phyloP scores from a whole-genome alignment of 2,797 vertebrate genomes.

The Oceanodroma leucorhoa region DNA sequence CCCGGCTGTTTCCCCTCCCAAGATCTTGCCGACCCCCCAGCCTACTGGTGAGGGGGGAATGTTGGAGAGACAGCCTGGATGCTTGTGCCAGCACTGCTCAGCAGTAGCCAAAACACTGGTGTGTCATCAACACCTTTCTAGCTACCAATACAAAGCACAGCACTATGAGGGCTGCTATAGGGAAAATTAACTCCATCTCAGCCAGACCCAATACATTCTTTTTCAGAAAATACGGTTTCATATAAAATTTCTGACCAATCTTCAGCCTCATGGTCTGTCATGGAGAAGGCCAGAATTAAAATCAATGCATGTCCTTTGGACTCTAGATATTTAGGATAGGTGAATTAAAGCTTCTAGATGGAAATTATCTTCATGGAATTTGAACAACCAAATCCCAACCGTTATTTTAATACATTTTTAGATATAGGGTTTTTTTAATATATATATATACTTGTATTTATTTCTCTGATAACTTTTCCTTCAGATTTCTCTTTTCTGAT shows the following conservation, averaged over 20 bases:
- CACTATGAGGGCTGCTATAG: background rate
- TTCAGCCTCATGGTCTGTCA: background rate
- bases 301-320: background rate
- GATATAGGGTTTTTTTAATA: background rate
- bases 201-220: background rate
- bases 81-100: background rate
- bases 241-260: background rate
- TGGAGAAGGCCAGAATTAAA: background rate
- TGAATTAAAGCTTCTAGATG: background rate
- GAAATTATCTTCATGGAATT: background rate
- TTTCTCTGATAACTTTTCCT: background rate
- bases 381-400: background rate
- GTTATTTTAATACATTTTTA: background rate
- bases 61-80: background rate
- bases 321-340: background rate
- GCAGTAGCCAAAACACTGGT: background rate
- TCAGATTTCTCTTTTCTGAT: background rate
- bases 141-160: background rate
- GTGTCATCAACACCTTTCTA: background rate
- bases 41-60: background rate
- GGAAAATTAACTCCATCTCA: background rate
- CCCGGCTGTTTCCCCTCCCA: background rate
- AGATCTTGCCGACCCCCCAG: background rate
- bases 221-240: rapidly evolving
- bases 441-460: background rate